Conservation (phyloP, 2,797 vertebrate genomes). For the Todus mexicanus region DNA sequence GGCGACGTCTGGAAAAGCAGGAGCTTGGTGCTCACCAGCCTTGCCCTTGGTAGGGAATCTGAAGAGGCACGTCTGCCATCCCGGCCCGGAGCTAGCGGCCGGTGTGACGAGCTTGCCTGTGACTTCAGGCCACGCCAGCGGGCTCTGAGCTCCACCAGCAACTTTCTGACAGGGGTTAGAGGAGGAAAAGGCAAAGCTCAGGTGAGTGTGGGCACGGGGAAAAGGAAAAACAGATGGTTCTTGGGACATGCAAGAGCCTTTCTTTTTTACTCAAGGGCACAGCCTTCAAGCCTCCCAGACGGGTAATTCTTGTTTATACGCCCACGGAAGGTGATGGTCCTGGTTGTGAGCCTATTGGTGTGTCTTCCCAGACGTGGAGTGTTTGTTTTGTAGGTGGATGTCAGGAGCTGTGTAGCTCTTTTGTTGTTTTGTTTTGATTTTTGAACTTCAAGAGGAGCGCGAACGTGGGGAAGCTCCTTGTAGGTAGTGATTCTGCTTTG, state of each 20-base stretch:
- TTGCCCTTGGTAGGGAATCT: not conserved
- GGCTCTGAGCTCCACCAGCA: not conserved
- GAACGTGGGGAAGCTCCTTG: not conserved
- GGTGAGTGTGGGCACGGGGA: not conserved
- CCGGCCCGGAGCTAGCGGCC: accelerated
- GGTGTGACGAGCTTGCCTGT: accelerated
- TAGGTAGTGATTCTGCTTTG: not conserved
- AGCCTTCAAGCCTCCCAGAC: conserved; percentile 27
- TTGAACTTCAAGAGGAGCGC: not conserved
- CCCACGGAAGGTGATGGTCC: not conserved
- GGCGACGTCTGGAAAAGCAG: not conserved
- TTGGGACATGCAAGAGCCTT: not conserved
- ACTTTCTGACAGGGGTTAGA: not conserved
- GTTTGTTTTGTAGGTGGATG: conserved; percentile 15
- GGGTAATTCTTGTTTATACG: conserved; percentile 21
- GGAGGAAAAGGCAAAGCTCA: not conserved
- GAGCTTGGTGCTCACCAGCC: not conserved
- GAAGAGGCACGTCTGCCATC: not conserved
- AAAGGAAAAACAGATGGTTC: conserved; percentile 15
- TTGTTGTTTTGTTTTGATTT: not conserved
- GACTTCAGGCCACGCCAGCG: not conserved
- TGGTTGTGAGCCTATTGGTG: not conserved
- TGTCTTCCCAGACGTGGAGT: not conserved
- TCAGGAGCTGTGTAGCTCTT: not conserved
- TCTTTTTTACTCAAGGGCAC: not conserved